These are phyloP conservation scores for Sphenopsis melanotis DNA, from an alignment of 2,797 vertebrate species.

Conservation along the genomic window DNA sequence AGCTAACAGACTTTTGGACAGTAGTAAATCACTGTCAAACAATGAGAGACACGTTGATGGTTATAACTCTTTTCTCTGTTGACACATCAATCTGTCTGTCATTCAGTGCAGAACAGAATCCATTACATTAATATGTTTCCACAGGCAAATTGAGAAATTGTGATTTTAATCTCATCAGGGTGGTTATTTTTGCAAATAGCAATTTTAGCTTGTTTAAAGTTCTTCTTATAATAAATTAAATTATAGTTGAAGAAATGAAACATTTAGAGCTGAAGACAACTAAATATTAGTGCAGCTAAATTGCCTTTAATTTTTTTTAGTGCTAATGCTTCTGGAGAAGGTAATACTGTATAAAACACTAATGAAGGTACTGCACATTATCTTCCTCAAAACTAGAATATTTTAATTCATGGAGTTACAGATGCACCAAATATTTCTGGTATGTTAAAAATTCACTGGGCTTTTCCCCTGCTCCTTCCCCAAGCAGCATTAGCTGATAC, in stretches of 20 bases:
- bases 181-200: slow-evolving; percentile 27
- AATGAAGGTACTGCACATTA: background rate
- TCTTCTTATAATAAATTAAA: background rate
- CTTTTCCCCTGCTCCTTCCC: background rate
- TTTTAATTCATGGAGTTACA: background rate
- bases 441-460: background rate
- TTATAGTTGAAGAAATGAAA: background rate
- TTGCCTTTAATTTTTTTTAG: background rate
- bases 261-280: background rate
- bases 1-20: slow-evolving; percentile 40
- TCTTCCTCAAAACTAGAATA: background rate
- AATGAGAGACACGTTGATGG: slow-evolving; percentile 35
- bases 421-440: background rate
- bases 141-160: slow-evolving; percentile 35
- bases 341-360: background rate
- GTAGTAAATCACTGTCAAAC: slow-evolving; percentile 52
- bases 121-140: slow-evolving; percentile 42
- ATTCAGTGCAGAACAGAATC: background rate
- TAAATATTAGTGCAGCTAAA: background rate
- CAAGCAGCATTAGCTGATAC: background rate
- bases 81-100: slow-evolving; percentile 64
- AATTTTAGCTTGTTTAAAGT: slow-evolving; percentile 40
- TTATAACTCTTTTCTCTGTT: slow-evolving; percentile 46
- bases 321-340: background rate
- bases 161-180: slow-evolving; percentile 46